These are phyloP conservation scores for Helarctos malayanus DNA, from an alignment of 2,797 vertebrate genomes.

Conservation along the genomic window DNA sequence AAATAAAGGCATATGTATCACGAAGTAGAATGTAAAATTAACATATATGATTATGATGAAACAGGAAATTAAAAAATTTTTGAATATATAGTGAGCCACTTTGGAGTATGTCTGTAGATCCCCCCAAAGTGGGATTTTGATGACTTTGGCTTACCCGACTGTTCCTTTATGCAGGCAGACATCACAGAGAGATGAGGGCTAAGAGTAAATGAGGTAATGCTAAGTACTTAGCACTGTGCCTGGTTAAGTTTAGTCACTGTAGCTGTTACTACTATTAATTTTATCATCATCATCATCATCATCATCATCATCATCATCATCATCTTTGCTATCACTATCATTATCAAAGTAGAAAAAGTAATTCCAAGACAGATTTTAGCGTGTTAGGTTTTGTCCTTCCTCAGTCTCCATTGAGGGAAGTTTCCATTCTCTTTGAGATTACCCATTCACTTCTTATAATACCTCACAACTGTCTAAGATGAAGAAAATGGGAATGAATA, in stretches of 20 bases:
- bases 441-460: not conserved
- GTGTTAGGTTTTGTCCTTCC: not conserved
- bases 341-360: not conserved
- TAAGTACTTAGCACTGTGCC: not conserved
- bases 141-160: not conserved
- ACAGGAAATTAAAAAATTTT: not conserved
- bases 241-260: not conserved
- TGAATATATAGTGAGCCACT: not conserved
- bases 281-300: too few relatives aligned
- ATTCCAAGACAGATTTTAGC: not conserved
- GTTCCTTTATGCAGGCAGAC: not conserved
- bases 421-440: not conserved
- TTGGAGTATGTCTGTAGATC: not conserved
- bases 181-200: not conserved
- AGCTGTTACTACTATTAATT: not conserved
- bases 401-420: not conserved
- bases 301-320: too few relatives aligned
- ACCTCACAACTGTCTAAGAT: not conserved
- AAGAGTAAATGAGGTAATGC: not conserved
- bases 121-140: not conserved
- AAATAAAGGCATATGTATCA: not conserved
- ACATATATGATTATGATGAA: not conserved
- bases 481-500: not conserved
- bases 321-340: not conserved
- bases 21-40: not conserved